These are phyloP conservation scores for Mus spretus DNA, from an alignment of 2,797 vertebrate genomes.

Conservation along the genomic window DNA sequence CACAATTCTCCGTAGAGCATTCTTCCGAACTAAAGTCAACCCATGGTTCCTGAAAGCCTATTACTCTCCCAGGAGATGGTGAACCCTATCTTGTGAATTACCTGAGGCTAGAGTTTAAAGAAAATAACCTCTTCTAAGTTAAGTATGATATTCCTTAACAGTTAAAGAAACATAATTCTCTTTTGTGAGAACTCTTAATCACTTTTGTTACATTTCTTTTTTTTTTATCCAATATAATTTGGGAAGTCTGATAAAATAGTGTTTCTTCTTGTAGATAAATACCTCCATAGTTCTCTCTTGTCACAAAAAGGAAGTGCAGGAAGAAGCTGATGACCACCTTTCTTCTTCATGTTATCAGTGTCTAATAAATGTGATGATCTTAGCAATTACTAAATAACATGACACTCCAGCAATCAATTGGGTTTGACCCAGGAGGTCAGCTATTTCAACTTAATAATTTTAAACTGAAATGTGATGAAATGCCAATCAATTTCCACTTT, in stretches of 20 bases:
- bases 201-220: conserved; percentile 59
- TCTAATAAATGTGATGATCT: conserved; percentile 13
- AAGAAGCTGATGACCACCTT: not conserved
- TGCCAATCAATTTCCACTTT: not conserved
- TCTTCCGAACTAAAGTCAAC: conserved; percentile 38
- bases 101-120: conserved; percentile 51
- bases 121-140: conserved; percentile 23
- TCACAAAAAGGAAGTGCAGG: conserved; percentile 37
- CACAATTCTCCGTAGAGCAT: not conserved
- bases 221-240: not conserved
- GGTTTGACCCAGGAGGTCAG: not conserved
- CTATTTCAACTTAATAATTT: conserved; percentile 54
- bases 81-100: conserved; percentile 18
- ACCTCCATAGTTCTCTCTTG: conserved; percentile 9
- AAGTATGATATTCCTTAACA: conserved; percentile 58
- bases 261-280: conserved; percentile 22
- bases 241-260: conserved; percentile 51
- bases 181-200: conserved; percentile 29
- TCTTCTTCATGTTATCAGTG: conserved; percentile 41
- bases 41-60: conserved; percentile 7
- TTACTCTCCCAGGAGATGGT: conserved; percentile 21
- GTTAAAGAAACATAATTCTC: conserved; percentile 67
- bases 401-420: not conserved
- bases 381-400: not conserved
- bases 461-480: conserved; percentile 21